These are phyloP conservation scores for Gopherus evgoodei DNA, from an alignment of 2,113 vertebrate species.

Conservation along the genomic window DNA sequence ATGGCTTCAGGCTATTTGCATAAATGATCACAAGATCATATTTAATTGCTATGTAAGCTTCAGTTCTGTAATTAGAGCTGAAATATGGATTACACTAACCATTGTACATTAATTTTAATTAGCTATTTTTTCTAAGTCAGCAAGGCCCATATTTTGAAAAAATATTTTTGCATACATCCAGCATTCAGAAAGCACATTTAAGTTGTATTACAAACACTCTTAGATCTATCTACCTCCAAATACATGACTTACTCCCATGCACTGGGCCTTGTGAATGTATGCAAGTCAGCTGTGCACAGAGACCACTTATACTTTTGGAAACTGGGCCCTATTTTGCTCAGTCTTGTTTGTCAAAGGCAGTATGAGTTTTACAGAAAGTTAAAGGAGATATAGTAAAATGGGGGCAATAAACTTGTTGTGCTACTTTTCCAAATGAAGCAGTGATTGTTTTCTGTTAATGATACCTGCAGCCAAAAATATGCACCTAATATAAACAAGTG, in stretches of 20 bases:
- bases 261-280: rapidly evolving
- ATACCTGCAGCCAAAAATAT: rapidly evolving
- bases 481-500: neutral
- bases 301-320: rapidly evolving
- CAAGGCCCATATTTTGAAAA: neutral
- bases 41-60: neutral
- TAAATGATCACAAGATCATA: rapidly evolving
- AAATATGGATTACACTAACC: neutral
- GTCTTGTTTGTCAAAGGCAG: rapidly evolving
- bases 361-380: neutral
- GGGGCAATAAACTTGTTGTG: rapidly evolving
- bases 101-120: rapidly evolving
- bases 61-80: rapidly evolving
- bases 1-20: neutral
- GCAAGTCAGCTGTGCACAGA: neutral
- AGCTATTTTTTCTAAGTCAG: neutral
- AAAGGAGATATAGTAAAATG: rapidly evolving
- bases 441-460: neutral
- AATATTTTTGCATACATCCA: neutral
- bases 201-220: neutral
- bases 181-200: neutral
- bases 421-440: neutral
- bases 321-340: neutral
- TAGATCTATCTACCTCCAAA: too few relatives aligned
- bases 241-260: neutral